Conservation (phyloP, 1,140 invertebrate species). For the Vanessa atalanta region DNA sequence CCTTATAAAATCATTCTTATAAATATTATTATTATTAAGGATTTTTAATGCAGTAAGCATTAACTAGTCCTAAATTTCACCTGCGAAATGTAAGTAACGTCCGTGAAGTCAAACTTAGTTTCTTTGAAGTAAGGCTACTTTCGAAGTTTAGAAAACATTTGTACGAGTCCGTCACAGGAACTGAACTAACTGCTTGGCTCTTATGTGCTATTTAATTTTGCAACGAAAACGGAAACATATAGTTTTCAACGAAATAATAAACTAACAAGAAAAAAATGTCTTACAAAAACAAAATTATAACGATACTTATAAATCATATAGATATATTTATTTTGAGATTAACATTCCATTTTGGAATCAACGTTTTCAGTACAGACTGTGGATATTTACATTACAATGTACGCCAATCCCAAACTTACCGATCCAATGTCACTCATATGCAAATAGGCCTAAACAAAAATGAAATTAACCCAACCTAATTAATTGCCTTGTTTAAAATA, state of each 20-base stretch:
- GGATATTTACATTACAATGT: constrained; percentile 20
- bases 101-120: not conserved
- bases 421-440: constrained; percentile 4
- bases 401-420: not conserved
- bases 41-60: too few species aligned
- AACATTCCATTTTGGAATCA: not conserved
- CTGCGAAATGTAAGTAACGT: too few species aligned
- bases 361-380: not conserved
- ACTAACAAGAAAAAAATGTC: not conserved
- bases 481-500: not conserved
- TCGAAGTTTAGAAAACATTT: not conserved
- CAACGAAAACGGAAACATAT: not conserved
- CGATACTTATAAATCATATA: not conserved
- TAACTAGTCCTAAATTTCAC: not conserved
- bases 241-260: not conserved
- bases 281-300: not conserved
- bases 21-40: too few species aligned
- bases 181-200: not conserved
- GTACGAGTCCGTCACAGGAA: not conserved
- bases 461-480: constrained; percentile 16
- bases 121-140: not conserved
- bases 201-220: not conserved
- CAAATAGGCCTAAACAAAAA: constrained; percentile 16
- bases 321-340: not conserved
- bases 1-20: too few species aligned